Evolutionary conservation across 2,888 invertebrate genomes (phyloP).

Genomic region (Congeria kusceri): DNA sequence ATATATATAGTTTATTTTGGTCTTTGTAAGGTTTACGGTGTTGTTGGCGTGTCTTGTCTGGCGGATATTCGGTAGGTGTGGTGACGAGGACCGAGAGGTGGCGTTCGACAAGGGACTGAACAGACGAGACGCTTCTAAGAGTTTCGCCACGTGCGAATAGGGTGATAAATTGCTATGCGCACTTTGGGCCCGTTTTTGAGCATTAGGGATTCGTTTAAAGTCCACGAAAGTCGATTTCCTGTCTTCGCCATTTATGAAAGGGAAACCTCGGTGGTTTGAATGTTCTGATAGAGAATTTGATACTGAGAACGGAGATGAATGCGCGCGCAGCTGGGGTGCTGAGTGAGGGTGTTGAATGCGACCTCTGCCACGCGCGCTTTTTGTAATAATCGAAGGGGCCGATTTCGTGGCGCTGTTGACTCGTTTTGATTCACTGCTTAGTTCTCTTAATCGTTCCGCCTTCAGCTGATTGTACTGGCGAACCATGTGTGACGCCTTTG

Average conservation of each 20-base stretch:
- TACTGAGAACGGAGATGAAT: conserved; percentile 18
- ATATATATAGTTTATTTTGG: conserved; percentile 56
- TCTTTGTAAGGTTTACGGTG: conserved; percentile 35
- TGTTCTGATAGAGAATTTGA: conserved; percentile 26
- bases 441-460: conserved; percentile 6
- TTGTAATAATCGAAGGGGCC: background rate
- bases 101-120: conserved; percentile 21
- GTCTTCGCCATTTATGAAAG: conserved; percentile 46
- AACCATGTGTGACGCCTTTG: conserved; percentile 44
- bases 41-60: background rate
- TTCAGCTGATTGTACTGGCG: conserved; percentile 31
- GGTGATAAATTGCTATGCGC: conserved; percentile 45
- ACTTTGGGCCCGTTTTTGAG: conserved; percentile 16
- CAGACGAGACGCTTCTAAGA: conserved; percentile 41
- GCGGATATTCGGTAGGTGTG: conserved; percentile 16
- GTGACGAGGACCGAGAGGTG: conserved; percentile 25
- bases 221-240: conserved; percentile 4
- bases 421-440: conserved; percentile 19
- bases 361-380: background rate
- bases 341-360: conserved; percentile 65
- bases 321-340: conserved; percentile 45
- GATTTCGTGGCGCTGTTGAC: conserved; percentile 71
- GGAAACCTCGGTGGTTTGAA: conserved; percentile 48
- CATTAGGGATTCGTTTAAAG: background rate
- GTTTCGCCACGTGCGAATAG: conserved; percentile 53